phyloP scores from a whole-genome alignment of 1,140 invertebrate species.

The Neelides sp. region DNA sequence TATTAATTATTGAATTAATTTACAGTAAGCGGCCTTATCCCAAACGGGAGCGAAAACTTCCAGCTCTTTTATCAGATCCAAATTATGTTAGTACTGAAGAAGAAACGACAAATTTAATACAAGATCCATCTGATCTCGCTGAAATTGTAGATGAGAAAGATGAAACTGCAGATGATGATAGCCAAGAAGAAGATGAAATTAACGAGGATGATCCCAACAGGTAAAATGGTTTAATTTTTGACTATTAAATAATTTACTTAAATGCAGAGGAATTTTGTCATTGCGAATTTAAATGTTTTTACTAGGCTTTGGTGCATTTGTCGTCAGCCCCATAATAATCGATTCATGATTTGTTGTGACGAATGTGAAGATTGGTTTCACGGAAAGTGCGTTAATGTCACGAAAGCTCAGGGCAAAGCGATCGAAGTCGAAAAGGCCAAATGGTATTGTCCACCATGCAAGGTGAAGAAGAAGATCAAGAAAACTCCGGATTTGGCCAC shows the following conservation, averaged over 20 bases:
- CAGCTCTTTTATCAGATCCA: conserved; percentile 44
- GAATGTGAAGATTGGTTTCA: conserved; percentile 94
- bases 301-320: conserved; percentile 83
- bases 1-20: no score
- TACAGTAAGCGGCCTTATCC: conserved; percentile 41
- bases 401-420: conserved; percentile 72
- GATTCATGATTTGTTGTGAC: conserved; percentile 97
- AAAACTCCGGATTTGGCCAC: no score
- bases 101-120: conserved; percentile 32
- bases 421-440: conserved; percentile 80
- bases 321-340: conserved; percentile 83
- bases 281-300: neutral
- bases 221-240: conserved; percentile 4
- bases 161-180: conserved; percentile 39
- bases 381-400: conserved; percentile 86
- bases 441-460: conserved; percentile 80
- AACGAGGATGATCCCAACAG: conserved; percentile 83
- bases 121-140: conserved; percentile 24
- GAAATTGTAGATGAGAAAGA: conserved; percentile 32
- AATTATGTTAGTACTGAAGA: conserved; percentile 35
- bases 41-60: conserved; percentile 54
- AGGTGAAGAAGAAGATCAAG: conserved; percentile 51
- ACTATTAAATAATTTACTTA: neutral
- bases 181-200: conserved; percentile 35
- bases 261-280: neutral